Base-by-base conservation (phyloP, 2,888 invertebrate genomes). In the Hetaerina titia region DNA sequence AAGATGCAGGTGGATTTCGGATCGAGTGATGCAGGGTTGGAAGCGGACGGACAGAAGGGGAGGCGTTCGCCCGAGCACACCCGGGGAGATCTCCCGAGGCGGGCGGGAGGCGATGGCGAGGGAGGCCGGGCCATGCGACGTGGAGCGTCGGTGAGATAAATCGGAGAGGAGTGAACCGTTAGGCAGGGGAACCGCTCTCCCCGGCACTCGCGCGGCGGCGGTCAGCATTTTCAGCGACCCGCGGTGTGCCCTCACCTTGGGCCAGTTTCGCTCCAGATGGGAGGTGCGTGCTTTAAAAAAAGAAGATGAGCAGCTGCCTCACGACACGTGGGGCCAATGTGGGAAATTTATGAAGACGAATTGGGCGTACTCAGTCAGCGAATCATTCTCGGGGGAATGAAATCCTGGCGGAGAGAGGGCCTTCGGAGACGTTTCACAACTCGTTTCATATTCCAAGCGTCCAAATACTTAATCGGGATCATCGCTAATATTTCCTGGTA, bases 261-360 rank as follows among this genome's bases (percentile, higher is more conserved):
- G 81, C 81, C 81, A 81, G 25, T 31, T 81, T 81, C n/a, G 81
- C 81, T 31, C 81, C 81, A 81, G 81, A 81, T 81, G 31, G 81
- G 15, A 69, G 69, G n/a, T n/a, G n/a, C 8, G 1, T 7, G 64
- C 22, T 45, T 45, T 1, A 69, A 69, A 1, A 8, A 69, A 69
- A 69, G n/a, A 69, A 69, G n/a, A 5, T 8, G 69, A 4, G 1
- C 13, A 22, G 25, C 25, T 31, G 7, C 31, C 11, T 81, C 81
- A 81, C 25, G 25, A 31, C 81, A 31, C 81, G 11, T 15, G 15
- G 25, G 81, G 81, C 81, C 6, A 15, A 4, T 45, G 31, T 81
- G 81, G 31, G 81, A n/a, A 31, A 11, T 13, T 81, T 31, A 31
- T 69, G 31, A 15, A 31, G 25, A 81, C 81, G 81, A 9, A 81